Conservation (phyloP, 2,113 vertebrate genomes). For the Psittacula cyanocephala region DNA sequence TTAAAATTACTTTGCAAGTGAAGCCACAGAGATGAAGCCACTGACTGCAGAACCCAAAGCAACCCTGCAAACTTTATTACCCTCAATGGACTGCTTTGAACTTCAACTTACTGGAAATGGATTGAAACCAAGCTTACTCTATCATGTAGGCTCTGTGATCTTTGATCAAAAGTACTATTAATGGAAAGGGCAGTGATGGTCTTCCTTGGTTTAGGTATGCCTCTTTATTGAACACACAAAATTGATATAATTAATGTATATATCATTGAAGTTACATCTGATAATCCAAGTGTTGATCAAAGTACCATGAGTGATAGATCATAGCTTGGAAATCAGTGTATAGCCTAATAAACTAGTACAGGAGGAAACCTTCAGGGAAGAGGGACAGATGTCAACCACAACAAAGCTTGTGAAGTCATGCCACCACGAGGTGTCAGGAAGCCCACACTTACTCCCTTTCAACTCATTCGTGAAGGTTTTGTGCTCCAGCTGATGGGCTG, state of each 20-base stretch:
- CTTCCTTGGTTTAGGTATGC: neutral
- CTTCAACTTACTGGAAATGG: neutral
- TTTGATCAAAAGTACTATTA: neutral
- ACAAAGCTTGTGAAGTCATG: neutral
- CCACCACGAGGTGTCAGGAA: neutral
- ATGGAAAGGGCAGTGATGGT: neutral
- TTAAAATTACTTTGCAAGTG: neutral
- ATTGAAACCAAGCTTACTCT: neutral
- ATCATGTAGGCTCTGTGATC: neutral
- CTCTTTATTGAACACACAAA: neutral
- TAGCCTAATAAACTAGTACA: neutral
- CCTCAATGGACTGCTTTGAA: neutral
- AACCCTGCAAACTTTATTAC: neutral
- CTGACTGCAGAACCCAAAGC: neutral
- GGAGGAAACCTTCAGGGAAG: neutral
- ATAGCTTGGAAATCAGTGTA: neutral
- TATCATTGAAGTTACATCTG: neutral
- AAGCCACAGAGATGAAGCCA: neutral
- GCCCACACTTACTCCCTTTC: neutral
- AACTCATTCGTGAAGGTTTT: neutral
- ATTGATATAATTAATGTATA: neutral
- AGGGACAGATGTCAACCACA: neutral
- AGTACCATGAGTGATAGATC: neutral
- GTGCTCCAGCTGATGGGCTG: neutral
- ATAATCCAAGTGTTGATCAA: neutral